Evolutionary conservation across 2,888 invertebrate species (phyloP).

Genomic region (Agonopterix alstromeriana): DNA sequence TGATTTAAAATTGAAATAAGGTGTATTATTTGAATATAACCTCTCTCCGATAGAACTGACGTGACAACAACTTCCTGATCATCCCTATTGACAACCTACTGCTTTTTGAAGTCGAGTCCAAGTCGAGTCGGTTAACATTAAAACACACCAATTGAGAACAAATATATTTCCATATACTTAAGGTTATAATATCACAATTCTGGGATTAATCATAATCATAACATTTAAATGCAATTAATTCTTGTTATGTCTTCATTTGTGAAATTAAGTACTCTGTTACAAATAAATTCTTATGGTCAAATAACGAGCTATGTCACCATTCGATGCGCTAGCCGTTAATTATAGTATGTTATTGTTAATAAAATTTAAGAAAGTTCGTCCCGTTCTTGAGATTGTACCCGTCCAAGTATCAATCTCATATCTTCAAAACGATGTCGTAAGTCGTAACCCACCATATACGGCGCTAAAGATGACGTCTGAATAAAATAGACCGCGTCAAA

Average conservation of each 20-base stretch:
- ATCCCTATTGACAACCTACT: too few relatives aligned
- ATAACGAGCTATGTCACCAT: not conserved
- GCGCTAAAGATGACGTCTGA: too few relatives aligned
- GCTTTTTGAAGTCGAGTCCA: too few relatives aligned
- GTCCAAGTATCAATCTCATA: too few relatives aligned
- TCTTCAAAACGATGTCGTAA: too few relatives aligned
- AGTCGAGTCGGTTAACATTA: too few relatives aligned
- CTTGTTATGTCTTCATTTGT: constrained; percentile 19
- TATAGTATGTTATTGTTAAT: not conserved
- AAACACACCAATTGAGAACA: constrained; percentile 3
- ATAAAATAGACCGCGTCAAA: not conserved
- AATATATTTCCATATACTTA: constrained; percentile 35
- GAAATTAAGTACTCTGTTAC: constrained; percentile 25
- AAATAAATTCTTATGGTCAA: not conserved
- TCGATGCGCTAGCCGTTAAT: not conserved
- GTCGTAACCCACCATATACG: too few relatives aligned
- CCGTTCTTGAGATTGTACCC: too few relatives aligned
- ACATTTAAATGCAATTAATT: constrained; percentile 45
- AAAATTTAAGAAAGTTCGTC: not conserved
- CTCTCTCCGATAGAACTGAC: too few relatives aligned
- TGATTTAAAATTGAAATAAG: not conserved
- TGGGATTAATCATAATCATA: constrained; percentile 27
- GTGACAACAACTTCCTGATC: too few relatives aligned
- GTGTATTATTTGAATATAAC: not conserved
- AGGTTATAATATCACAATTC: constrained; percentile 46